A percentile compares a stretch with the other conserved stretches of the same genome.
Conservation (phyloP, 2,113 vertebrate species). For the Phyllostomus hastatus region DNA sequence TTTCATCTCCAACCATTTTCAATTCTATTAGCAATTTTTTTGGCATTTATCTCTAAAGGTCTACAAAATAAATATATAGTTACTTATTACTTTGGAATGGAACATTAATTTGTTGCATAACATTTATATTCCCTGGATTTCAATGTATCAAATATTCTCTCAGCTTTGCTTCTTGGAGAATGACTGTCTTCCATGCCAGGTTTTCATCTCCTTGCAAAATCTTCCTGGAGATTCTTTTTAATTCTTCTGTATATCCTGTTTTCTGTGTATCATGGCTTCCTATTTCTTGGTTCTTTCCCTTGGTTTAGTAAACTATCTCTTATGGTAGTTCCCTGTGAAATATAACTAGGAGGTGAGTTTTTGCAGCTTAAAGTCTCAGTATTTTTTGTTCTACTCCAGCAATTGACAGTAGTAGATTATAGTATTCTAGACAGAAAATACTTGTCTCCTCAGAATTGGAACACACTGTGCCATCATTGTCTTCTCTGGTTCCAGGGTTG, state of each 20-base stretch:
- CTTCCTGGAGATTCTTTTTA: neutral
- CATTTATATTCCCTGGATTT: neutral
- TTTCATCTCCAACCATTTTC: neutral
- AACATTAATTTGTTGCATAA: neutral
- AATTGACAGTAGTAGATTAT: neutral
- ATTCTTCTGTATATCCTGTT: neutral
- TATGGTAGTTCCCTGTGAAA: neutral
- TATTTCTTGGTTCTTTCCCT: neutral
- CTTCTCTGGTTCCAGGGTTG: neutral
- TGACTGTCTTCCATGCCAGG: neutral
- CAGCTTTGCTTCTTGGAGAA: neutral
- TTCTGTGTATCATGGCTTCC: neutral
- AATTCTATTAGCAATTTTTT: neutral
- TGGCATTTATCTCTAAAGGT: neutral
- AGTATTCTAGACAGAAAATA: neutral
- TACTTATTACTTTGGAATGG: neutral
- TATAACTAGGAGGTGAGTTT: neutral
- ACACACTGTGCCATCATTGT: neutral
- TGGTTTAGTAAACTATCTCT: neutral
- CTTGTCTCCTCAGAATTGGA: neutral
- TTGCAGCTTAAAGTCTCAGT: neutral
- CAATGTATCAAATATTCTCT: neutral
- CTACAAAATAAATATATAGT: neutral
- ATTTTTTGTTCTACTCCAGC: neutral
- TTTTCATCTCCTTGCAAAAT: neutral